phyloP scores from a whole-genome alignment of 2,797 vertebrate species.

The Euthynnus affinis region DNA sequence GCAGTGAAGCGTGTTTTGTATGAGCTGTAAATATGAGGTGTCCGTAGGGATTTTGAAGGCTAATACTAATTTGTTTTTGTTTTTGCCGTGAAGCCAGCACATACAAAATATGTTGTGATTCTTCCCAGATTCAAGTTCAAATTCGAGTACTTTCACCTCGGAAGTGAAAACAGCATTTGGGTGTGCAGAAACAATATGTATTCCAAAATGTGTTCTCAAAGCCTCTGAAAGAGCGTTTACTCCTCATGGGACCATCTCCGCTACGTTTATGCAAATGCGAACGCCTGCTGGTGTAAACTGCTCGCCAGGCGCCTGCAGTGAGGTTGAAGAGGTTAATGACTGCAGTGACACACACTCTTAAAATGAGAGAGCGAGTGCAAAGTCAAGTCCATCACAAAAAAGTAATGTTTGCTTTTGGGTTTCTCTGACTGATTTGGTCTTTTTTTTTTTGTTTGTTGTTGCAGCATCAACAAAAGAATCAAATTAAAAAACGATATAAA shows the following conservation, averaged over 20 bases:
- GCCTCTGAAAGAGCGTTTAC: not conserved
- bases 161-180: not conserved
- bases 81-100: not conserved
- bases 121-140: not conserved
- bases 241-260: not conserved
- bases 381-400: not conserved
- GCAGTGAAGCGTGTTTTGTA: not conserved
- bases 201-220: slow-evolving; percentile 10
- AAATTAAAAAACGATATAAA: not conserved
- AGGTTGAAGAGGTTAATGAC: slow-evolving; percentile 9
- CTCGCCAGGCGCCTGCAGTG: not conserved
- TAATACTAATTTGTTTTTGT: slow-evolving; percentile 10
- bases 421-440: too few species aligned
- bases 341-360: not conserved
- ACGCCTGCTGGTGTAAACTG: not conserved
- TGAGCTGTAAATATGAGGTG: not conserved
- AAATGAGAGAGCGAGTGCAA: not conserved
- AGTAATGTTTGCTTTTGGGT: not conserved
- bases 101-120: not conserved
- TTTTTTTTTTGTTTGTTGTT: too few species aligned
- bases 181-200: not conserved
- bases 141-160: not conserved
- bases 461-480: not conserved
- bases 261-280: slow-evolving; percentile 15
- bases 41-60: not conserved